Evolutionary conservation across 2,888 invertebrate genomes (phyloP).

Genomic region (Callyntrura guangdongensis): DNA sequence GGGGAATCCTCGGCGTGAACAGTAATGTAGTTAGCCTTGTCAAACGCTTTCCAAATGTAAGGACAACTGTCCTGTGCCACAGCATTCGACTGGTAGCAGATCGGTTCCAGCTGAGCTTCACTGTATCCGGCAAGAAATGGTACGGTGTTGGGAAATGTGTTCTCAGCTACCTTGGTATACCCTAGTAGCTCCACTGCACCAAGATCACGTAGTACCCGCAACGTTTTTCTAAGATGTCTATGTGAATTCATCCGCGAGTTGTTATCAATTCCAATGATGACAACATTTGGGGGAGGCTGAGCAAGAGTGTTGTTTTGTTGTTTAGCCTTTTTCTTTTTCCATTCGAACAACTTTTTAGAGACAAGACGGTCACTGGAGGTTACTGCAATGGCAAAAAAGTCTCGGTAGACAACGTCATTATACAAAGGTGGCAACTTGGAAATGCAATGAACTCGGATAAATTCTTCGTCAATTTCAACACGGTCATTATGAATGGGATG

Average conservation of each 20-base stretch:
- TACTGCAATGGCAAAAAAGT: constrained; percentile 66
- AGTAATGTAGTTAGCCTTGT: constrained; percentile 61
- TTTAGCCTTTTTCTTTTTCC: constrained; percentile 13
- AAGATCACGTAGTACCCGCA: constrained; percentile 25
- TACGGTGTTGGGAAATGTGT: constrained; percentile 75
- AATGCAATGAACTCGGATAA: constrained; percentile 74
- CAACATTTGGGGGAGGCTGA: constrained; percentile 70
- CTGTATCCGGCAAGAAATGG: constrained; percentile 63
- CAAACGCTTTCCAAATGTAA: constrained; percentile 75
- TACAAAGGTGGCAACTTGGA: constrained; percentile 57
- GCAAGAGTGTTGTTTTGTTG: no score
- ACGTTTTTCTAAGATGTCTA: constrained; percentile 52
- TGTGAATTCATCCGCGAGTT: constrained; percentile 70
- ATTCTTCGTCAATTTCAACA: constrained; percentile 58
- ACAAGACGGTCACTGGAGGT: constrained; percentile 50
- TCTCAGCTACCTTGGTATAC: constrained; percentile 78
- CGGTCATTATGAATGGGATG: constrained; percentile 7
- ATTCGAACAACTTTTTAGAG: not conserved
- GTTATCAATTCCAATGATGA: constrained; percentile 72
- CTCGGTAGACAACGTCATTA: constrained; percentile 70
- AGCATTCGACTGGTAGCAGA: constrained; percentile 37
- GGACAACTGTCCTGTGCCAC: constrained; percentile 73
- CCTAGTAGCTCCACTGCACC: constrained; percentile 78
- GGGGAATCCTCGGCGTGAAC: constrained; percentile 75
- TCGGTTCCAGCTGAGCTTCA: not conserved